Evolutionary conservation across 2,888 invertebrate species (phyloP).

Genomic region (Chloroclystis v-ata): DNA sequence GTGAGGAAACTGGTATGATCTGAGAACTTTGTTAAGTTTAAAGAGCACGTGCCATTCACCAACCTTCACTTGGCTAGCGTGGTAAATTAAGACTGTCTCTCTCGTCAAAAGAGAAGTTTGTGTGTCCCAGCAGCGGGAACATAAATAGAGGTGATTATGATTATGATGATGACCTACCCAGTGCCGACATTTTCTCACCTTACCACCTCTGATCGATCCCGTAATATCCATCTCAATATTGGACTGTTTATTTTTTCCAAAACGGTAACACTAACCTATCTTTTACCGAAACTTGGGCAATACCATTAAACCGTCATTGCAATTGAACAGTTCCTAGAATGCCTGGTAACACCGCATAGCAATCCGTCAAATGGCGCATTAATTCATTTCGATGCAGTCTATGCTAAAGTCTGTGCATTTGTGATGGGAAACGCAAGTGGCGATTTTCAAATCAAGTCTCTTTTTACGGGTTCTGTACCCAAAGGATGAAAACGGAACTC

Average conservation of each 20-base stretch:
- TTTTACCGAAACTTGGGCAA: conserved; percentile 8
- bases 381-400: conserved; percentile 29
- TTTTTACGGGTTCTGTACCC: not conserved
- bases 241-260: not conserved
- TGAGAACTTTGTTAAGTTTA: no score
- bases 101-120: no score
- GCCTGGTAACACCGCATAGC: conserved; percentile 13
- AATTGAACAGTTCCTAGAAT: conserved; percentile 16
- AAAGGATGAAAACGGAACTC: not conserved
- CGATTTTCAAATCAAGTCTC: not conserved
- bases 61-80: no score
- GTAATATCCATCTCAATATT: no score
- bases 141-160: no score
- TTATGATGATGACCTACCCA: no score
- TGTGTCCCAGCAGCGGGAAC: no score
- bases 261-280: conserved; percentile 1
- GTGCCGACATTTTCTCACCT: no score
- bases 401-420: conserved; percentile 6
- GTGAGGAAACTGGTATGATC: no score
- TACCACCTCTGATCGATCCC: no score
- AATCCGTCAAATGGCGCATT: conserved; percentile 29
- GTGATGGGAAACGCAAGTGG: not conserved
- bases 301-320: conserved; percentile 23
- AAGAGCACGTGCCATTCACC: no score
- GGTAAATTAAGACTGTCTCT: no score